Evolutionary conservation across 2,797 vertebrate genomes (phyloP).

Genomic region (Arvicola amphibius): DNA sequence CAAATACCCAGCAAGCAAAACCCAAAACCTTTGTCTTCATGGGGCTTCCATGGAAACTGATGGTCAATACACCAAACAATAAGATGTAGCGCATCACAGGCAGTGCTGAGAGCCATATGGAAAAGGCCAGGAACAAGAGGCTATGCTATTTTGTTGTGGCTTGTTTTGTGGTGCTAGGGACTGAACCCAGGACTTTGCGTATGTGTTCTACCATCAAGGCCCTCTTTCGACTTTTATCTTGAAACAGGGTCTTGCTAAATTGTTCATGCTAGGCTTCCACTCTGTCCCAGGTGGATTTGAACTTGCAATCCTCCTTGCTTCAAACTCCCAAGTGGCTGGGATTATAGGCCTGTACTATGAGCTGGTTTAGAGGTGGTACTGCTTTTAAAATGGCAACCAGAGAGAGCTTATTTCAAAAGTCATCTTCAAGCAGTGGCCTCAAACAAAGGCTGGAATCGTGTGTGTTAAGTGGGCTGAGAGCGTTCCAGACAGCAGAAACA

Average conservation of each 20-base stretch:
- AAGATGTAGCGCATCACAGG: neutral
- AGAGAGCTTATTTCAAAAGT: neutral
- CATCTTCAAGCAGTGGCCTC: neutral
- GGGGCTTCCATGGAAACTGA: neutral
- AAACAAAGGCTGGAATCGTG: neutral
- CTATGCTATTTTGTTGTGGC: neutral
- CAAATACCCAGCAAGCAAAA: neutral
- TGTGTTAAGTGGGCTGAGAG: neutral
- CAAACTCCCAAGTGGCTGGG: neutral
- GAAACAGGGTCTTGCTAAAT: neutral
- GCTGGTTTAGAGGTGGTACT: neutral
- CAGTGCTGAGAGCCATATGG: neutral
- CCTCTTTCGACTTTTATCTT: neutral
- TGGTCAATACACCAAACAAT: neutral
- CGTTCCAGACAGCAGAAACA: neutral
- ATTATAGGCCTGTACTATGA: neutral
- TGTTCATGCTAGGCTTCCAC: neutral
- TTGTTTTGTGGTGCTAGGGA: neutral
- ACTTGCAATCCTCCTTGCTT: neutral
- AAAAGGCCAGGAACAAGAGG: neutral
- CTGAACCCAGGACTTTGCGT: neutral
- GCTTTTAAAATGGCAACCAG: neutral
- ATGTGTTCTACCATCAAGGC: neutral
- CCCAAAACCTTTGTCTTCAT: neutral
- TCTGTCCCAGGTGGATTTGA: neutral